Base-by-base conservation (phyloP, 2,888 invertebrate genomes). In the Microctonus brassicae region DNA sequence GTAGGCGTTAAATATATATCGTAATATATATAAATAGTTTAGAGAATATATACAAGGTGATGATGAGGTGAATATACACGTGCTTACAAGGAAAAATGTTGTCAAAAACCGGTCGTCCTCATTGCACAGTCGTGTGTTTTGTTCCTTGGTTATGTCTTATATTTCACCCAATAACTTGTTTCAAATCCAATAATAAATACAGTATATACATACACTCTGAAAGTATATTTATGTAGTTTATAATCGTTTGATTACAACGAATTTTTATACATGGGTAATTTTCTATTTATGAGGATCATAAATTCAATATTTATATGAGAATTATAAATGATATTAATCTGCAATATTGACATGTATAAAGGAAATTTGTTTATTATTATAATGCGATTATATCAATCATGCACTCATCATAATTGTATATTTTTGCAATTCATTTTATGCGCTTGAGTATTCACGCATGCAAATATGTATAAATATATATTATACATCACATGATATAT, bases 161-260 rank as follows among this genome's bases (percentile, higher is more conserved):
- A 75, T 72, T 53, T 65, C 71, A 72, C 70, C 72, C 70, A 70
- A 61, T 73, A 76, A 76, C 76, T 75, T 71, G 76, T 76, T 75
- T 75, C 75, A 69, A n/a, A n/a, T n/a, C n/a, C 69, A 47, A 52
- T 20, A 29, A 57, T 67, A 73, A 74, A 47, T 47, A 70, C 69
- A 67, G 70, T 73, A n/a, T n/a, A n/a, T n/a, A n/a, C n/a, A n/a
- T n/a, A n/a, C n/a, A n/a, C n/a, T n/a, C n/a, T n/a, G n/a, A n/a
- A 68, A 52, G 70, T 74, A 34, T 34, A 34, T 34, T 33, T 58
- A 67, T 71, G 72, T 47, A n/a, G 13, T n/a, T 0, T 70, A 75
- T 75, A 73, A 76, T 76, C 71, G 73, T 69, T 75, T 76, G 75
- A 73, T 76, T 76, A 76, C 76, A 70, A 72, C 71, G 75, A 72